phyloP scores from a whole-genome alignment of 2,888 invertebrate genomes.

The Epiblema foenella region DNA sequence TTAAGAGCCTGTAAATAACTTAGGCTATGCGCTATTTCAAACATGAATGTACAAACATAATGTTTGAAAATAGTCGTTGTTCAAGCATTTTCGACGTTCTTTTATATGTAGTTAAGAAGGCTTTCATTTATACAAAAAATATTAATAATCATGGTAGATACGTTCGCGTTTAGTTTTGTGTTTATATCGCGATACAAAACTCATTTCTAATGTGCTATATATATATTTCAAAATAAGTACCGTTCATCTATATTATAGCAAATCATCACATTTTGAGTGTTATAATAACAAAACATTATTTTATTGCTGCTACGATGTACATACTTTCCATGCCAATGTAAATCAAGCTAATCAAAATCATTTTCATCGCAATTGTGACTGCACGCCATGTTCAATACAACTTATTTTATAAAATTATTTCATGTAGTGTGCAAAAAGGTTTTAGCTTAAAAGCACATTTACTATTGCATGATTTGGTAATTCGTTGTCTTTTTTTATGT shows the following conservation, averaged over 20 bases:
- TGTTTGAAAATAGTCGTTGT: background rate
- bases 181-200: background rate
- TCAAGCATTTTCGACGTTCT: background rate
- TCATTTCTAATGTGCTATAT: background rate
- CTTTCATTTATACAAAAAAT: background rate
- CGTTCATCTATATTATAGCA: background rate
- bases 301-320: background rate
- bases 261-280: background rate
- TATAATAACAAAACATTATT: background rate
- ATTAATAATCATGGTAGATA: background rate
- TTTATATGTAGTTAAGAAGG: slow-evolving; percentile 1
- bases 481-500: background rate
- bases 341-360: background rate
- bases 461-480: too few relatives aligned
- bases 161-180: background rate
- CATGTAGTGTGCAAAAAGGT: background rate
- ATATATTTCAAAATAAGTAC: background rate
- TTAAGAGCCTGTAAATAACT: background rate
- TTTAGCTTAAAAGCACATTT: too few relatives aligned
- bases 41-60: background rate
- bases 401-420: background rate
- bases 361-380: background rate
- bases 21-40: background rate
- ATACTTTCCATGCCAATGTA: background rate
- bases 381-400: background rate